These are phyloP conservation scores for Xiphias gladius DNA, from an alignment of 2,113 vertebrate species.

Conservation along the genomic window DNA sequence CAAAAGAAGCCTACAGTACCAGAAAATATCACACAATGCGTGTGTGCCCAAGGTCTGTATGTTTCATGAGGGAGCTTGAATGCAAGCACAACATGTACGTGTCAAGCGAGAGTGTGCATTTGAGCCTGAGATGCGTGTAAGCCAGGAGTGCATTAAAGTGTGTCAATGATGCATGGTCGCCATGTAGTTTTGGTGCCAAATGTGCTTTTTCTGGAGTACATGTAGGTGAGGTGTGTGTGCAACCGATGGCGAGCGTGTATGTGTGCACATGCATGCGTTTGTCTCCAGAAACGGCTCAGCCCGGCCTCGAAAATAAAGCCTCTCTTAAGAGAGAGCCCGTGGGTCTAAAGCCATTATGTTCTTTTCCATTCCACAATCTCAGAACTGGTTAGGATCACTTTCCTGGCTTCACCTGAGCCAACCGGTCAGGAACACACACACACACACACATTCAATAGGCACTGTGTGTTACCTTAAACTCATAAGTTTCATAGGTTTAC, in stretches of 20 bases:
- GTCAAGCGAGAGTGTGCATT: slow-evolving; percentile 35
- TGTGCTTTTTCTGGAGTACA: not conserved
- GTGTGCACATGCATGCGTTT: not conserved
- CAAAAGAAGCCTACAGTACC: slow-evolving; percentile 1
- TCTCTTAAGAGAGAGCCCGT: slow-evolving; percentile 33
- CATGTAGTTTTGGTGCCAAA: slow-evolving; percentile 18
- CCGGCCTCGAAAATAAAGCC: slow-evolving; percentile 2
- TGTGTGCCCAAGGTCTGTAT: not conserved
- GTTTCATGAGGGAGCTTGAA: slow-evolving; percentile 10
- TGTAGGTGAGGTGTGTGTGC: not conserved
- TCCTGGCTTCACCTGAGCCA: slow-evolving; percentile 29
- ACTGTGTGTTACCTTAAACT: not conserved
- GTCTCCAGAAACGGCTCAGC: not conserved
- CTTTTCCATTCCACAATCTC: slow-evolving; percentile 48
- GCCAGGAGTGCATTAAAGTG: not conserved
- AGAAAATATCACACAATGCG: not conserved
- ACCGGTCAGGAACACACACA: not conserved
- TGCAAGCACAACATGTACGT: slow-evolving; percentile 12
- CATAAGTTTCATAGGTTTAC: not conserved
- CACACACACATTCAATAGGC: slow-evolving; percentile 12
- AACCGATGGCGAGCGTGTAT: not conserved
- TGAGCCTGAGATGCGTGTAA: slow-evolving; percentile 25
- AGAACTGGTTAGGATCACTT: slow-evolving; percentile 45
- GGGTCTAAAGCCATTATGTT: slow-evolving; percentile 52
- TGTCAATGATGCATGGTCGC: slow-evolving; percentile 40